phyloP scores from a whole-genome alignment of 2,113 vertebrate genomes.

The Chelonoidis abingdonii region DNA sequence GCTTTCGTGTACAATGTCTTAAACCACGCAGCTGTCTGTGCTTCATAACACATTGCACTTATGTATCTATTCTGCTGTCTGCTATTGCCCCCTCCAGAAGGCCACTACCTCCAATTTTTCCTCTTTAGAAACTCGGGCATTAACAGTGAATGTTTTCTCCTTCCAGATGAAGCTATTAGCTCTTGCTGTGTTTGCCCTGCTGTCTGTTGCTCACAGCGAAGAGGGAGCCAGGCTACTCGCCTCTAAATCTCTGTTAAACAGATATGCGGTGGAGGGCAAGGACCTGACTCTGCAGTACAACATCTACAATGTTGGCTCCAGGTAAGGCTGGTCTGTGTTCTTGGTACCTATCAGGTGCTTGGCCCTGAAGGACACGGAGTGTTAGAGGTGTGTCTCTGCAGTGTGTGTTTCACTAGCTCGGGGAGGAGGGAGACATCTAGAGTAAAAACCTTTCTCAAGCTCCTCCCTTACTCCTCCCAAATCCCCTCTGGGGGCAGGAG shows the following conservation, averaged over 20 bases:
- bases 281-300: constrained; percentile 96
- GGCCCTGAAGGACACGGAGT: not conserved
- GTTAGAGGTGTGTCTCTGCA: too few species aligned
- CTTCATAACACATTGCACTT: accelerated
- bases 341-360: accelerated
- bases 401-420: not conserved
- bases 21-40: accelerated
- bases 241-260: constrained; percentile 93
- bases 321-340: constrained; percentile 70
- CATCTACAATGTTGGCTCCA: constrained; percentile 97
- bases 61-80: accelerated
- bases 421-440: not conserved
- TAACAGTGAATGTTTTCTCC: accelerated
- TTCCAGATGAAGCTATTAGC: constrained; percentile 81
- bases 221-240: constrained; percentile 94
- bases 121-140: too few species aligned
- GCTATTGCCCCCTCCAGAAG: not conserved
- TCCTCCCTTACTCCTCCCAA: not conserved
- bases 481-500: not conserved
- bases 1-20: accelerated
- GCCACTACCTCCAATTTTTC: accelerated
- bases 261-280: constrained; percentile 94
- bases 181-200: constrained; percentile 73
- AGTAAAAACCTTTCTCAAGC: not conserved
- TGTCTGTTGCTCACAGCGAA: constrained; percentile 73